Conservation (phyloP, 2,113 vertebrate species). For the Verasper variegatus region DNA sequence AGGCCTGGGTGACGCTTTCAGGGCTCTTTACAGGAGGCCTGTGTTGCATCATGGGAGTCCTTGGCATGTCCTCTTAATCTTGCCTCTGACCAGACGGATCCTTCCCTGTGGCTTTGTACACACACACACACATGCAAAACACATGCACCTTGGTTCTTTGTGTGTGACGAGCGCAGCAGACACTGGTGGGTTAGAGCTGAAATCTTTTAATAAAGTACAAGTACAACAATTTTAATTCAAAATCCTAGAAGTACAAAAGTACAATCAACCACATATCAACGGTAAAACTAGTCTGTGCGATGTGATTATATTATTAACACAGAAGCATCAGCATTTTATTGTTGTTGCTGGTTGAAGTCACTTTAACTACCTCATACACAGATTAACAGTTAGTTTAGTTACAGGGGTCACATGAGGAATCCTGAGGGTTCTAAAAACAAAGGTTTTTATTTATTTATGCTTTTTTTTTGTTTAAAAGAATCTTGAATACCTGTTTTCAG, state of each 20-base stretch:
- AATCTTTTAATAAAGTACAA: not conserved
- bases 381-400: too few relatives aligned
- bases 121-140: conserved; percentile 29
- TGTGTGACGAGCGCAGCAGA: conserved; percentile 13
- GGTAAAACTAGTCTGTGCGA: not conserved
- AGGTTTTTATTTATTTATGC: too few relatives aligned
- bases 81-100: conserved; percentile 64
- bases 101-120: conserved; percentile 57
- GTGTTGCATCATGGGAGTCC: conserved; percentile 74
- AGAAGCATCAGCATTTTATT: too few relatives aligned
- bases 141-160: conserved; percentile 53
- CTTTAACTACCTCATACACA: too few relatives aligned
- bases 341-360: too few relatives aligned
- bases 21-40: conserved; percentile 51
- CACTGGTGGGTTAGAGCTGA: not conserved
- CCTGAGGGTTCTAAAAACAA: too few relatives aligned
- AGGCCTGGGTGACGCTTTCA: conserved; percentile 58
- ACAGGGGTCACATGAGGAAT: too few relatives aligned
- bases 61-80: conserved; percentile 76
- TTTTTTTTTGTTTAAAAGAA: too few relatives aligned
- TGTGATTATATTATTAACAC: not conserved
- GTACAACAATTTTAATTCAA: not conserved
- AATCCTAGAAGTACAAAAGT: not conserved
- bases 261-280: not conserved
- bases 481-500: too few relatives aligned